Conservation (phyloP, 2,797 vertebrate species). For the Pipistrellus pygmaeus region DNA sequence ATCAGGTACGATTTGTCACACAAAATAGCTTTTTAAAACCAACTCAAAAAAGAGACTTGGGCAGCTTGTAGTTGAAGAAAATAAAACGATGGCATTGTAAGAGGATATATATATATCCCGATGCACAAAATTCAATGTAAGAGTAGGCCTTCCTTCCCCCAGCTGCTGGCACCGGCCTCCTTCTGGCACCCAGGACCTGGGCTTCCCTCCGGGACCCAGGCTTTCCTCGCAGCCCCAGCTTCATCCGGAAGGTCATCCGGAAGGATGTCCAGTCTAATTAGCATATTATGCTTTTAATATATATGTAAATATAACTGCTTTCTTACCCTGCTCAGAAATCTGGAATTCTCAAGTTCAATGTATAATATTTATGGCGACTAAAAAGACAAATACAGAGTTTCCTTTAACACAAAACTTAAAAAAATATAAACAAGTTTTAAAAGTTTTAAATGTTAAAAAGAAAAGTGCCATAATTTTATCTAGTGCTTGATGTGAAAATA, state of each 20-base stretch:
- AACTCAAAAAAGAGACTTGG: conserved; percentile 55
- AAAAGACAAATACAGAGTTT: neutral
- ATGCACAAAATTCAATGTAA: too few species aligned
- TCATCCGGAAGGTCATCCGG: too few species aligned
- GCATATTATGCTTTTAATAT: too few species aligned
- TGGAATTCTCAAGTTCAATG: neutral
- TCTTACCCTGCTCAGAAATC: neutral
- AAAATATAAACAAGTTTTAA: neutral
- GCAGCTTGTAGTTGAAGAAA: conserved; percentile 56
- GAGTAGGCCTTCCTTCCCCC: too few species aligned
- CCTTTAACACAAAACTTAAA: neutral
- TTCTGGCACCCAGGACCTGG: too few species aligned
- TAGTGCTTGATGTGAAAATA: neutral
- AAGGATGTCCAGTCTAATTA: too few species aligned
- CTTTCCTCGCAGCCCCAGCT: too few species aligned
- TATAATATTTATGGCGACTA: neutral
- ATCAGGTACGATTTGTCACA: conserved; percentile 64
- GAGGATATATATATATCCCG: neutral
- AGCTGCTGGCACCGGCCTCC: too few species aligned
- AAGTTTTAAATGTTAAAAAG: neutral
- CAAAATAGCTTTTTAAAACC: conserved; percentile 68
- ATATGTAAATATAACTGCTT: neutral
- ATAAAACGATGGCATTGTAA: conserved; percentile 30
- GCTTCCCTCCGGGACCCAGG: too few species aligned
- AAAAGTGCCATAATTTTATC: conserved; percentile 17